A percentile compares a stretch with the other conserved stretches of the same genome.
These are phyloP conservation scores for Apamea anceps DNA, from an alignment of 2,888 invertebrate species.

Conservation along the genomic window DNA sequence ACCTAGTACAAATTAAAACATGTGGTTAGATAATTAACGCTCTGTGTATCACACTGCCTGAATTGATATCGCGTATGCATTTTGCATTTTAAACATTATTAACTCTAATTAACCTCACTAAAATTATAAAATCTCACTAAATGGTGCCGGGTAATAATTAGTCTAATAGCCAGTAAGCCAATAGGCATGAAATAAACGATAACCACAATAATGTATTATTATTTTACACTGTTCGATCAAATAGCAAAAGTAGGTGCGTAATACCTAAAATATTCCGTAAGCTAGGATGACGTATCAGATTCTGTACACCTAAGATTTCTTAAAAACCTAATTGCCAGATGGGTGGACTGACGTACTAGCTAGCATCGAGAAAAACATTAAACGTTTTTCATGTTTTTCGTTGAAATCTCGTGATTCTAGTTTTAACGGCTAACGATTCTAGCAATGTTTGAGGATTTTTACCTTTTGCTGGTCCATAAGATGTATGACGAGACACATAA, in stretches of 20 bases:
- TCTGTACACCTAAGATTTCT: not conserved
- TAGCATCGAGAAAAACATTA: constrained; percentile 16
- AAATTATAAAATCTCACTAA: constrained; percentile 8
- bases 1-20: constrained; percentile 26
- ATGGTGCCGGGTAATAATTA: not conserved
- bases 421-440: not conserved
- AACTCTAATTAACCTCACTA: constrained; percentile 13
- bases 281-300: constrained; percentile 21
- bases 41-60: constrained; percentile 10
- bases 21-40: constrained; percentile 20
- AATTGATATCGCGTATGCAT: constrained; percentile 1
- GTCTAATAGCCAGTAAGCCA: not conserved
- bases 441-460: constrained; percentile 14
- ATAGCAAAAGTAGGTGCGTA: not conserved
- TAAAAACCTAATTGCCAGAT: constrained; percentile 40
- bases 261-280: not conserved
- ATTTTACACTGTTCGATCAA: not conserved
- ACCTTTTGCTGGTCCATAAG: constrained; percentile 14
- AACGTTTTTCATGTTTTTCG: constrained; percentile 6
- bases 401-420: not conserved
- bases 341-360: constrained; percentile 7
- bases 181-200: not conserved
- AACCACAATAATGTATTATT: not conserved
- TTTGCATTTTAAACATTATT: constrained; percentile 20
- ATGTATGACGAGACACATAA: constrained; percentile 24